Base-by-base conservation (phyloP, 1,140 invertebrate genomes). In the Zaprionus davidi region DNA sequence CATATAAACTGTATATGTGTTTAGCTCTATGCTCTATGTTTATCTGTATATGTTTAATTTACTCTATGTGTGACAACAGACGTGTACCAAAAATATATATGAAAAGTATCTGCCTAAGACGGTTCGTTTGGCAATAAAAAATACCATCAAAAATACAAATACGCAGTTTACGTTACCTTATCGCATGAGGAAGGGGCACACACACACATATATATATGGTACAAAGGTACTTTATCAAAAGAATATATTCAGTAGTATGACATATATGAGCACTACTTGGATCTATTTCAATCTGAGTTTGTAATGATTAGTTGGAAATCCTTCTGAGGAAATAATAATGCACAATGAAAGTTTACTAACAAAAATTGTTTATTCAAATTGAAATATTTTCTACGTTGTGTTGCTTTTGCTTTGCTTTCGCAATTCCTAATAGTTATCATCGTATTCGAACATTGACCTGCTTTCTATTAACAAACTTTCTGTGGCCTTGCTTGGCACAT, bases 81-180 rank as follows among this genome's bases (percentile, higher is more conserved):
- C 44, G 60, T 51, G 64, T 75, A 71, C 67, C 72, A 75, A 75
- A 75, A 75, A 71, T 75, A 71, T 71, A 71, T 71, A 59, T 34
- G 17, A 46, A 17, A 65, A 53, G 20, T 60, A 73, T 68, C 31
- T 36, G 56, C 28, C 62, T 49, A 41, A 15, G 15, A 41, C 38
- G 44, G 46, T 49, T 49, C 46, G 46, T 49, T 41, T 49, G 49
- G 63, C 51, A 57, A 56, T 65, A 56, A 66, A 66, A 58, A 67
- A 58, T 44, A 26, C 53, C 24, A 67, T 67, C 22, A 64, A 65
- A 65, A 41, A 57, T 12, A 51, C 20, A 51, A 51, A 24, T 51
- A 20, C 46, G 46, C 22, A 22, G 46, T 51, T 51, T 24, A 46
- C n/a, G 41, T 13, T 41, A 41, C 31, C 11, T 9, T 34, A 34